Evolutionary conservation across 64 coral and sea anemone genomes (phyloP), one percentile per base, ranked within the genome.

Genomic region (Hydrozoanthus tunicans): DNA sequence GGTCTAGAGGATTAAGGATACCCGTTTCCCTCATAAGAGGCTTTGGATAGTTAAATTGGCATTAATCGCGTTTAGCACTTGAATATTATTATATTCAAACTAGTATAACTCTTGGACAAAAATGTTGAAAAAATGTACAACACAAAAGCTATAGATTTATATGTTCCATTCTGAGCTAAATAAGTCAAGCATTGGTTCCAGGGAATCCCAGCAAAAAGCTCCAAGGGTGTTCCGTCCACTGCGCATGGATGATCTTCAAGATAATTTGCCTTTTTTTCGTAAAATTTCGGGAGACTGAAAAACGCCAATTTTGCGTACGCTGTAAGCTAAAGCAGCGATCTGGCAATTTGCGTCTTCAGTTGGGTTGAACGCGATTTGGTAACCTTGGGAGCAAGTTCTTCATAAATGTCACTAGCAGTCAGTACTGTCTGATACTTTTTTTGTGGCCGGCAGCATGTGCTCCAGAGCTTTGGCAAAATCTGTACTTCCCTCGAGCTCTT

Each of bases 331-430:
- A 11, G n/a, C 80, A 15, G 70, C 59, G 90, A 51, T 91, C 93
- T 86, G 26, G 60, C 26, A 81, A 43, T 64, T 64, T 63, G 26
- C 59, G 25, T 81, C 25, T 51, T 9, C 26, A 3, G 8, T 12
- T 24, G 59, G 79, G 6, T 81, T 81, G 26, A 75, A 75, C 10
- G 52, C 72, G 26, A 75, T 43, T 53, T 51, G 27, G 32, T 75
- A 75, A 12, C 72, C 72, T 75, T 52, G 26, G 26, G 51, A 52
- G 72, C 9, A 43, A 91, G 81, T 80, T 54, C 90, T 59, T 91
- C 90, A 91, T 81, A 91, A 66, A 91, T 66, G 55, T 91, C 78
- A 6, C 51, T 62, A 51, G 27, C 73, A 90, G 89, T 90, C 74
- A 90, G 58, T 90, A 57, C 52, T 77, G 70, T 1, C 23, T 62